Percentiles rank a stretch among this genome's conserved stretches.
Evolutionary conservation across 2,888 invertebrate genomes (phyloP).

Genomic region (Nezara viridula): DNA sequence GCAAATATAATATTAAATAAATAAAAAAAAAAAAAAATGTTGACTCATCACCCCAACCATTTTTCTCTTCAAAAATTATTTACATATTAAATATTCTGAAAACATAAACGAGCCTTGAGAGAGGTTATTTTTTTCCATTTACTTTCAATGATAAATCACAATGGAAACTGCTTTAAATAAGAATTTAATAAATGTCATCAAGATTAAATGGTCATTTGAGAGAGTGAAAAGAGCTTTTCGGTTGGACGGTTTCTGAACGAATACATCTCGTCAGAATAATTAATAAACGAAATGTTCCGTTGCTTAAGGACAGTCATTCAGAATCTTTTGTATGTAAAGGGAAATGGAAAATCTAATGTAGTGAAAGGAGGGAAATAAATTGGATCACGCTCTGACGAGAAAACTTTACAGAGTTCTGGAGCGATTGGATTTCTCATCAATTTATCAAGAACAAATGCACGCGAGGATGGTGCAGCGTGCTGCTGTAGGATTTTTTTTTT

Average conservation of each 20-base stretch:
- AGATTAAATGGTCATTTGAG: background rate
- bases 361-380: slow-evolving; percentile 29
- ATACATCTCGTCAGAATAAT: background rate
- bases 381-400: background rate
- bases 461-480: background rate
- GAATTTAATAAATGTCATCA: background rate
- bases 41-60: too few relatives aligned
- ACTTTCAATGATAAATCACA: too few relatives aligned
- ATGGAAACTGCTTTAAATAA: background rate
- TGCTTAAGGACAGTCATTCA: background rate
- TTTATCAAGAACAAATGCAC: slow-evolving; percentile 27
- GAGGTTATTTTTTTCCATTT: too few relatives aligned
- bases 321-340: background rate
- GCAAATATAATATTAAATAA: too few relatives aligned
- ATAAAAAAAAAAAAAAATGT: too few relatives aligned
- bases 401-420: background rate
- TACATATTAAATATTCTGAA: too few relatives aligned
- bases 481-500: background rate
- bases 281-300: background rate
- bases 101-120: too few relatives aligned
- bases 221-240: background rate
- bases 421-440: slow-evolving; percentile 22
- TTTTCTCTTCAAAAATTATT: too few relatives aligned
- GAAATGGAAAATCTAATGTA: slow-evolving; percentile 21
- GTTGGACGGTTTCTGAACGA: background rate